Conservation (phyloP, 2,113 vertebrate genomes). For the Lepidothrix coronata region DNA sequence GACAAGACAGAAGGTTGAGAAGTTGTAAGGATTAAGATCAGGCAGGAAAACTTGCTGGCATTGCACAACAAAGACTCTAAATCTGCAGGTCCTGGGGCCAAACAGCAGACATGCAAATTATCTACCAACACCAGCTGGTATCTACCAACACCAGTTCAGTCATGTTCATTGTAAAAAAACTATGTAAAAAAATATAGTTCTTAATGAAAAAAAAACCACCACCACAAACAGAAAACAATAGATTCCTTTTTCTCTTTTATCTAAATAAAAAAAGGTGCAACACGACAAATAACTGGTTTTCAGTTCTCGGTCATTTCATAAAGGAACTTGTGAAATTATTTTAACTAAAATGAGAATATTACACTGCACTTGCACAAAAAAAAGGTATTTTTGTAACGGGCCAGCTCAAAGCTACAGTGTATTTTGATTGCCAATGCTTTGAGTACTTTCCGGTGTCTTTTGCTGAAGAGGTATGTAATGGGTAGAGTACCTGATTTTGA, state of each 20-base stretch:
- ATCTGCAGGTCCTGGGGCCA: background rate
- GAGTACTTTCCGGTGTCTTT: background rate
- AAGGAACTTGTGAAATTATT: background rate
- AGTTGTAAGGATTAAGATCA: background rate
- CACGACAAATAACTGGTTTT: background rate
- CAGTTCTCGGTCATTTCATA: background rate
- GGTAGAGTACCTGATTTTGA: background rate
- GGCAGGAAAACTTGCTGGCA: background rate
- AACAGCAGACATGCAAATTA: background rate
- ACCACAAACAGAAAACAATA: background rate
- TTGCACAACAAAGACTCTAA: background rate
- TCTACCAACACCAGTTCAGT: background rate
- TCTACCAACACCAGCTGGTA: background rate
- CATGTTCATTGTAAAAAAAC: background rate
- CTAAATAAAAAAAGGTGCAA: background rate
- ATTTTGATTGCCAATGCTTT: background rate
- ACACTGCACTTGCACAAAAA: background rate
- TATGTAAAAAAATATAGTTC: background rate
- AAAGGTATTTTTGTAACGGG: background rate
- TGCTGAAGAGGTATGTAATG: background rate
- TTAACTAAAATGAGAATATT: background rate
- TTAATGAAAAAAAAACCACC: fast-evolving
- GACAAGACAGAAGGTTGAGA: background rate
- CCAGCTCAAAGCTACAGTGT: background rate
- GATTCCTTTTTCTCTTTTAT: background rate